Conservation (phyloP, 1,140 invertebrate species). For the Drosophila busckii region DNA sequence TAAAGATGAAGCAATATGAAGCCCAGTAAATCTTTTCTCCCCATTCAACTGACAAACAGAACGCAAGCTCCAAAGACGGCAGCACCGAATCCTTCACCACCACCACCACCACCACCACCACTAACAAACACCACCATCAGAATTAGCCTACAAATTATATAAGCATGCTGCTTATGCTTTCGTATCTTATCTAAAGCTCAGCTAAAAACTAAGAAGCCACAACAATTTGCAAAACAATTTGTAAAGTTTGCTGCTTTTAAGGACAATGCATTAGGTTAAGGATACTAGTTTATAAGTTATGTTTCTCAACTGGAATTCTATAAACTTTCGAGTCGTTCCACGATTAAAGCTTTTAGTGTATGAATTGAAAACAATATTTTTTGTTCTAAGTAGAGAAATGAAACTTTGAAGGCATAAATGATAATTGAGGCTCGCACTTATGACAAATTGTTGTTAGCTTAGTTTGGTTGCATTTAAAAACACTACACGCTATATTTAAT, state of each 20-base stretch:
- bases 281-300: constrained; percentile 27
- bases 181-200: constrained; percentile 41
- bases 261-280: too few relatives aligned
- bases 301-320: constrained; percentile 30
- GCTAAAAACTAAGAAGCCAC: constrained; percentile 70
- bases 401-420: constrained; percentile 14
- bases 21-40: constrained; percentile 28
- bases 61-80: constrained; percentile 21
- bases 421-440: constrained; percentile 4
- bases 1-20: constrained; percentile 47
- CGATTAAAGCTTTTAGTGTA: constrained; percentile 66
- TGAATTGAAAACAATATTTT: constrained; percentile 15
- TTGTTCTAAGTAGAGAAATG: not conserved
- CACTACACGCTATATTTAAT: constrained; percentile 67
- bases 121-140: constrained; percentile 29
- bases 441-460: constrained; percentile 25
- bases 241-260: constrained; percentile 23
- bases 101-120: constrained; percentile 9
- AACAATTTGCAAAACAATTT: constrained; percentile 64
- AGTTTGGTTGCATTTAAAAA: constrained; percentile 54
- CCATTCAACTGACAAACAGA: constrained; percentile 25
- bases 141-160: constrained; percentile 34
- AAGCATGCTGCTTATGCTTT: constrained; percentile 15
- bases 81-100: constrained; percentile 3
- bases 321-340: constrained; percentile 58